Evolutionary conservation across 2,113 vertebrate species (phyloP).

Genomic region (Rhinopomastus cyanomelas): DNA sequence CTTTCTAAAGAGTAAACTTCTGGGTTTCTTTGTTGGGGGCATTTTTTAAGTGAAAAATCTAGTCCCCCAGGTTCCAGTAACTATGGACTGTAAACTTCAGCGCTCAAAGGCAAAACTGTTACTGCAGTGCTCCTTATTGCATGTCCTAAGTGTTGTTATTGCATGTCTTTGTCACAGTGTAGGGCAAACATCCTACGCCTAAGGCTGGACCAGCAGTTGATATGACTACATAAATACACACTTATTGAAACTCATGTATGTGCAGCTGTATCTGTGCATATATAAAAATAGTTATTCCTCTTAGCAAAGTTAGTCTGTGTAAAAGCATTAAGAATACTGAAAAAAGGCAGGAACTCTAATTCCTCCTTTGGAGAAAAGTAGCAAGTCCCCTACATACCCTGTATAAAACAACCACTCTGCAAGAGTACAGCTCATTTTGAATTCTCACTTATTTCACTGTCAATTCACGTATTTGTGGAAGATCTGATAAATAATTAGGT

Average conservation of each 20-base stretch:
- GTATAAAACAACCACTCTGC: neutral
- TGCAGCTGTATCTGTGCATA: neutral
- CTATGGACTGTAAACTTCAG: neutral
- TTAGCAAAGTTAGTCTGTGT: conserved; percentile 42
- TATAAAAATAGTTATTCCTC: conserved; percentile 55
- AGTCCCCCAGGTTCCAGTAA: neutral
- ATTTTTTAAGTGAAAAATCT: neutral
- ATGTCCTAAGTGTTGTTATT: too few species aligned
- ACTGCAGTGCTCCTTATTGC: neutral
- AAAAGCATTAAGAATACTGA: conserved; percentile 38
- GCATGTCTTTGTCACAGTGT: neutral
- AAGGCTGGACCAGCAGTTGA: neutral
- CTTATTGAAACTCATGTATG: neutral
- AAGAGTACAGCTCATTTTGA: neutral
- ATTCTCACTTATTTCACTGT: neutral
- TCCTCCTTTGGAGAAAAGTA: conserved; percentile 61
- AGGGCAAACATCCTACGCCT: neutral
- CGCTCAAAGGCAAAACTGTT: neutral
- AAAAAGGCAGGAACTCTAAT: conserved; percentile 8
- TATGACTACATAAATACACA: neutral
- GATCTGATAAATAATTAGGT: conserved; percentile 2
- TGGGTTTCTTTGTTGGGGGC: neutral
- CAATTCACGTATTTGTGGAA: neutral
- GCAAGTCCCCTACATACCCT: neutral
- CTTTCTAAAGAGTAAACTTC: neutral